Evolutionary conservation across 1,140 invertebrate genomes (phyloP), one percentile per base, ranked within the genome.

Genomic region (Danaus plexippus): DNA sequence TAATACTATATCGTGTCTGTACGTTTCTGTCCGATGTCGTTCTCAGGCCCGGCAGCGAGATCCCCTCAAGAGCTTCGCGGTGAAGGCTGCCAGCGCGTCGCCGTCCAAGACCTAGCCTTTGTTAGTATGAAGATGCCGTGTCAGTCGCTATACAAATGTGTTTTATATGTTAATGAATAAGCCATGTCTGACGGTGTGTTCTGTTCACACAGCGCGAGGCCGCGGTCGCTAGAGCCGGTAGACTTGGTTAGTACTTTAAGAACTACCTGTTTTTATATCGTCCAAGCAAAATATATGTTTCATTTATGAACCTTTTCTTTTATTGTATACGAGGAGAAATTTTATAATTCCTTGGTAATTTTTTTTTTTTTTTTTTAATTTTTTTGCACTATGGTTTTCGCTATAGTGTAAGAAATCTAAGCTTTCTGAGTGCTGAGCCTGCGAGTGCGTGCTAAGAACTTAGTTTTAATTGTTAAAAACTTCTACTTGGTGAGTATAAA

Each of bases 41-140:
- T 49, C 15, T 5, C 68, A 88, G 86, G 86, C 84, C 0, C 75
- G 84, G 6, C 73, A 73, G 46, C 85, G 70, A 53, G 80, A 88
- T 60, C 87, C 87, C 0, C 66, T 88, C 32, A 71, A 73, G 32
- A 87, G 77, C 55, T 73, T 88, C 52, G 66, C 80, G 47, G 52
- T 80, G 40, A 80, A 78, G 49, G 71, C 45, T 13, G 42, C 66
- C 11, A 63, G 65, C 52, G 72, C 72, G 50, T 32, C 60, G 6
- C 45, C 67, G 52, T 67, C 0, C 71, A 61, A 11, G 72, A 70
- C 79, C 10, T 82, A 80, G 71, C 62, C 45, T 46, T 59, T 73
- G 80, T 80, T 78, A 79, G 75, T 79, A 81, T 72, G 48, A 52
- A 11, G 43, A 42, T 45, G 47, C 45, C 18, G 22, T 11, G 8